These are phyloP conservation scores for Alosa alosa DNA, from an alignment of 2,113 vertebrate species.

Conservation along the genomic window DNA sequence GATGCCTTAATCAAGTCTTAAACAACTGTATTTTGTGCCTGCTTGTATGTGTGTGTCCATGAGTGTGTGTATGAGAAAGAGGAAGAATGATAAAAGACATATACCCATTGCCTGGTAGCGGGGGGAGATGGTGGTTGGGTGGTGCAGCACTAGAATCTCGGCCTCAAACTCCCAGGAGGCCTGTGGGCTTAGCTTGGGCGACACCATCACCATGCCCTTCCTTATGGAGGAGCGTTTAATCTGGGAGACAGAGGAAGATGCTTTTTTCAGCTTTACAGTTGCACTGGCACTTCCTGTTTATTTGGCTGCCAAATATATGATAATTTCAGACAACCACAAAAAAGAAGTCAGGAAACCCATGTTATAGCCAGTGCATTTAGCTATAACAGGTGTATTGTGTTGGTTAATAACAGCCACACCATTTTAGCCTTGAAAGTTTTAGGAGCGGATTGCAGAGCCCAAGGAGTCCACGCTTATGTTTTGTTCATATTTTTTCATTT, in stretches of 20 bases:
- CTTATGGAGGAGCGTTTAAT: constrained; percentile 97
- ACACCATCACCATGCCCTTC: constrained; percentile 99
- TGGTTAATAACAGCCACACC: no score
- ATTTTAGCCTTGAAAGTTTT: no score
- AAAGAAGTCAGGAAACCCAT: no score
- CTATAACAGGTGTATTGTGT: no score
- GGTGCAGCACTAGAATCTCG: constrained; percentile 95
- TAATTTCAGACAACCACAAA: not conserved
- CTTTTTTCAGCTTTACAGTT: not conserved
- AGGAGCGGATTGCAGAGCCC: no score
- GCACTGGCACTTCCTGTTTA: not conserved
- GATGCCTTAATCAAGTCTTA: no score
- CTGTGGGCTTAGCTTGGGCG: constrained; percentile 89
- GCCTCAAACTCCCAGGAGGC: constrained; percentile 99
- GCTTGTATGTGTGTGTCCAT: not conserved
- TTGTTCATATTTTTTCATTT: no score
- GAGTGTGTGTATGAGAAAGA: not conserved
- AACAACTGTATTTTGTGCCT: not conserved
- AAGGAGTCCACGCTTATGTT: no score
- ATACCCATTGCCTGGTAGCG: constrained; percentile 98
- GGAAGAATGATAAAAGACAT: not conserved
- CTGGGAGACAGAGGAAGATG: constrained; percentile 60
- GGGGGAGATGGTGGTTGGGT: constrained; percentile 95
- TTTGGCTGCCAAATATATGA: not conserved
- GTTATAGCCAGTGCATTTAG: no score